Base-by-base conservation (phyloP, 2,113 vertebrate species). In the Thunnus thynnus region DNA sequence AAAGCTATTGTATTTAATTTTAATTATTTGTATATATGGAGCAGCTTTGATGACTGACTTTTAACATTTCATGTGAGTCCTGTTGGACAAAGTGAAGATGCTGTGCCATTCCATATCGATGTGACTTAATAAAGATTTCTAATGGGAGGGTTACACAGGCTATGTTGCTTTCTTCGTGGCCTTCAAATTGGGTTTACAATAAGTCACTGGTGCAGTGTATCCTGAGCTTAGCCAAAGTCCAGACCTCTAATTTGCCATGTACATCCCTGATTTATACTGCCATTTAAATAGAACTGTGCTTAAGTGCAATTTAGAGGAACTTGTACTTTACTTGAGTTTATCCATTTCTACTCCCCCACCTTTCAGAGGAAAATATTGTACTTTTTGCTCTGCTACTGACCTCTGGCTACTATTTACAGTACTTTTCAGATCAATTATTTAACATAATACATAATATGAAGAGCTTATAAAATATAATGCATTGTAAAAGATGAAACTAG, bases 21-120 rank as follows among this genome's bases (percentile, higher is more conserved):
- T 97, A 97, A 96, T 94, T 93, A 94, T 96, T 95, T 99, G 97
- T 99, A 98, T 94, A 97, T 97, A 97, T 89, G 71, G 91, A 96
- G 91, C 93, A 94, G 90, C 95, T 95, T 95, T 97, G 94, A 95
- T 91, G 93, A 96, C 94, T 95, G 93, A 95, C 93, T 95, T 96
- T 95, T 95, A 94, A 95, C 95, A 96, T 93, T 96, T 95, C 83
- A 85, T 91, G 78, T 93, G 90, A 90, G 93, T 95, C 94, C 90
- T 94, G 94, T 89, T 92, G 95, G 95, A 95, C 94, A 90, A 94
- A 81, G 93, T 44, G 82, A 92, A 93, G 68, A 93, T 94, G 93
- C 88, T 92, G 90, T 94, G 91, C 82, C 92, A 95, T 96, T 95
- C 94, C 93, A 93, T 94, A 91, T 94, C 60, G 75, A 93, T 91